Conservation (phyloP, 2,888 invertebrate species). For the Aromia moschata region DNA sequence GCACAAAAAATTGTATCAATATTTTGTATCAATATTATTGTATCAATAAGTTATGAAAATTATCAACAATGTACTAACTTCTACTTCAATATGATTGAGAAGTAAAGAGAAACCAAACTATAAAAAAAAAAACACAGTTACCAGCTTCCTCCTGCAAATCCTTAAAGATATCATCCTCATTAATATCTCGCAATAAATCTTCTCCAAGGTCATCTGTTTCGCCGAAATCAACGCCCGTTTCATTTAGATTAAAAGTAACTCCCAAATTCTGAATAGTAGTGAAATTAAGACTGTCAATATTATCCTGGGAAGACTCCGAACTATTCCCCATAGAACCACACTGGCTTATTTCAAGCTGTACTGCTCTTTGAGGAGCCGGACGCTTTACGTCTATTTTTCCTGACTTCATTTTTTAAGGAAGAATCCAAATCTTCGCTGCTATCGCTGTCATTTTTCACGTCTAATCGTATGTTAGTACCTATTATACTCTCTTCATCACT, state of each 20-base stretch:
- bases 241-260: conserved; percentile 29
- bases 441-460: conserved; percentile 44
- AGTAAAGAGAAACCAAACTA: no score
- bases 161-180: conserved; percentile 58
- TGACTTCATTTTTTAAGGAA: conserved; percentile 35
- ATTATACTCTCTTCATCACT: conserved; percentile 45
- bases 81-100: no score
- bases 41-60: no score
- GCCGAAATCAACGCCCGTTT: conserved; percentile 31
- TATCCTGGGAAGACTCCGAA: conserved; percentile 54
- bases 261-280: conserved; percentile 34
- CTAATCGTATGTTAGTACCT: conserved; percentile 36
- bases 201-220: conserved; percentile 37
- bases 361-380: conserved; percentile 55
- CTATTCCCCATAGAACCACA: conserved; percentile 48
- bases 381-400: conserved; percentile 55
- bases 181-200: conserved; percentile 52
- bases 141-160: conserved; percentile 57
- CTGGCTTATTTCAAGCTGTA: conserved; percentile 51
- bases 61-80: no score
- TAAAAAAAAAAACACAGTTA: conserved; percentile 37
- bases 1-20: no score
- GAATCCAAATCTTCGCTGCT: conserved; percentile 41
- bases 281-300: conserved; percentile 39
- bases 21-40: no score